phyloP scores from a whole-genome alignment of 2,888 invertebrate species.

The Platerodrilus igneus region DNA sequence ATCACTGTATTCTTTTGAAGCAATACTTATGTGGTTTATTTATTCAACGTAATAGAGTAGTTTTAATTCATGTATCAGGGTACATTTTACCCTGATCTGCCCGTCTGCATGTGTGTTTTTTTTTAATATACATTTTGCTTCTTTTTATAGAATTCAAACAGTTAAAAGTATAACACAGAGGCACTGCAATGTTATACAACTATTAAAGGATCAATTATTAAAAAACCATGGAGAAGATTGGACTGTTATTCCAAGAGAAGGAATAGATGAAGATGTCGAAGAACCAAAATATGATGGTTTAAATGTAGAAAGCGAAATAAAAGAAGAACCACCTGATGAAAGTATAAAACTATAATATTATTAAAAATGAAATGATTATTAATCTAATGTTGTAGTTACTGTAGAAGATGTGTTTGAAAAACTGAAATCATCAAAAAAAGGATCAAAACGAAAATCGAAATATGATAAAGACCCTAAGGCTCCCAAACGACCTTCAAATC shows the following conservation, averaged over 20 bases:
- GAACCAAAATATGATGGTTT: slow-evolving; percentile 11
- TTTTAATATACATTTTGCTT: too few species aligned
- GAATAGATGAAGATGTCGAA: slow-evolving; percentile 37
- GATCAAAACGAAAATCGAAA: slow-evolving; percentile 57
- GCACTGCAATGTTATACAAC: slow-evolving; percentile 63
- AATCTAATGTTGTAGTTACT: slow-evolving; percentile 16
- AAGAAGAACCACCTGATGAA: slow-evolving; percentile 15
- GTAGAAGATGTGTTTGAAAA: slow-evolving; percentile 38
- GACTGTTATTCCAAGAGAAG: slow-evolving; percentile 43
- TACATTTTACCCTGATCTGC: too few species aligned
- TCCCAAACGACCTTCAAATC: slow-evolving; percentile 74
- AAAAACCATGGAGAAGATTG: slow-evolving; percentile 68
- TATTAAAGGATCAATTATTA: slow-evolving; percentile 62
- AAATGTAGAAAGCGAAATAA: slow-evolving; percentile 12
- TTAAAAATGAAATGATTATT: not conserved
- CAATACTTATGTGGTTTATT: too few species aligned
- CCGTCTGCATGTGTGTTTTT: too few species aligned
- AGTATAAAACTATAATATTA: slow-evolving; percentile 8
- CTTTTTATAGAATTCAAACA: slow-evolving; percentile 62
- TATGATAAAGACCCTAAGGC: slow-evolving; percentile 66
- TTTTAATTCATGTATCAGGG: too few species aligned
- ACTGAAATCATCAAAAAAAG: slow-evolving; percentile 38
- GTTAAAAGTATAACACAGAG: slow-evolving; percentile 65
- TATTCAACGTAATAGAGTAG: too few species aligned
- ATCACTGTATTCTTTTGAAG: too few species aligned